Evolutionary conservation across 2,888 invertebrate species (phyloP), one percentile per base, ranked within the genome.

Genomic region (Pteria penguin): DNA sequence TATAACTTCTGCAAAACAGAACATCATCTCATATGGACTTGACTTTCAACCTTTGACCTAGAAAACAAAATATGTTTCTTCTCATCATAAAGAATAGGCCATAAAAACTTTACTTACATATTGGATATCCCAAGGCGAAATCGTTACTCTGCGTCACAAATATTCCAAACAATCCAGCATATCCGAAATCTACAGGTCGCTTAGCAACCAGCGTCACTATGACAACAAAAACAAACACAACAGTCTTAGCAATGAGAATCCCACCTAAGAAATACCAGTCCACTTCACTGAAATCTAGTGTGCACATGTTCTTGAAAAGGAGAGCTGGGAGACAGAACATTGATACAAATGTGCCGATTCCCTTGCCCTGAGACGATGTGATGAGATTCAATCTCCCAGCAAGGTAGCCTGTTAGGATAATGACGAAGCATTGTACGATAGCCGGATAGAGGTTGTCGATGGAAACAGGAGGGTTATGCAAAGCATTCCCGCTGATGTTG

Each of bases 101-200:
- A 54, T 4, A 26, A 54, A 26, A 4, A 32, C 31, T 54, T 58
- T 62, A 93, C 94, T 95, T 94, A 97, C 97, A 95, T 86, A 98
- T 97, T 4, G 98, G 98, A 93, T 96, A 97, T 79, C 98, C 98
- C 85, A 98, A 95, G 26, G 98, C 98, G 93, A 98, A 98, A 93
- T 98, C 98, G 94, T 98, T 98, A 91, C 97, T 98, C 91, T 98
- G 98, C 0, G 98, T 98, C 86, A 96, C 96, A 92, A 98, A 98
- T 88, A 98, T 98, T 24, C 96, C 97, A 94, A 96, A 96, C 75
- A 98, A 94, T 18, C 97, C 98, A 60, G 97, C 96, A 88, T 96
- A 94, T 2, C 96, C 96, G 82, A 96, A 94, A 92, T 97, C 95
- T 24, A 95, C 91, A 4, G 97, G 97, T 89, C 96, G 90, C 58